phyloP scores from a whole-genome alignment of 2,113 vertebrate species.

The Centrocercus urophasianus region DNA sequence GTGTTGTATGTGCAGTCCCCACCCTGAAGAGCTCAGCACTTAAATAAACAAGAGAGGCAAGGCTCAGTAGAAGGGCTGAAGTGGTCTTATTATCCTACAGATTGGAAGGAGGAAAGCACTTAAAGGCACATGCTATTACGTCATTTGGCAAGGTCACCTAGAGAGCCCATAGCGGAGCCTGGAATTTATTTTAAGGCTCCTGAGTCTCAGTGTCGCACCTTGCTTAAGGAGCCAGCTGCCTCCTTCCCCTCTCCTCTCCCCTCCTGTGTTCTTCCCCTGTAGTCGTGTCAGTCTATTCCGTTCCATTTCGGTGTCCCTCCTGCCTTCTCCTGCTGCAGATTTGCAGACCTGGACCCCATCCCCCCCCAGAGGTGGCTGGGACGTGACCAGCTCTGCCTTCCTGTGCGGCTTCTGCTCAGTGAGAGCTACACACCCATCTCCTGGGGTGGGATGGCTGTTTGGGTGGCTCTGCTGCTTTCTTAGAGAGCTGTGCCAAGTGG shows the following conservation, averaged over 20 bases:
- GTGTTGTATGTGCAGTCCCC: constrained; percentile 30
- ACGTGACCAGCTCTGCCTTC: background rate
- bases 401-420: background rate
- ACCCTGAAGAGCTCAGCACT: constrained; percentile 21
- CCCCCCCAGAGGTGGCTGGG: background rate
- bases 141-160: constrained; percentile 44
- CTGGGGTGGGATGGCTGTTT: background rate
- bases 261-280: background rate
- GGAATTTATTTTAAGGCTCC: background rate
- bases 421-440: background rate
- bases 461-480: background rate
- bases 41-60: constrained; percentile 25
- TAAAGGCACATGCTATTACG: background rate
- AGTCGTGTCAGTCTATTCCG: background rate
- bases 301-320: too few species aligned
- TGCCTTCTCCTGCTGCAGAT: background rate
- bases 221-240: background rate
- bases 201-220: background rate
- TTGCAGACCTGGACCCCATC: background rate
- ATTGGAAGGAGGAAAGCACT: background rate
- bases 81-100: background rate
- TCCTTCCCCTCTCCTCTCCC: background rate
- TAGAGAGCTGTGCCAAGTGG: background rate
- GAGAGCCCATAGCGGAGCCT: background rate
- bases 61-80: constrained; percentile 6